A percentile compares a stretch with the other conserved stretches of the same genome.
These are phyloP conservation scores for Myanophis thanlyinensis DNA, from an alignment of 2,113 vertebrate species.

Conservation along the genomic window DNA sequence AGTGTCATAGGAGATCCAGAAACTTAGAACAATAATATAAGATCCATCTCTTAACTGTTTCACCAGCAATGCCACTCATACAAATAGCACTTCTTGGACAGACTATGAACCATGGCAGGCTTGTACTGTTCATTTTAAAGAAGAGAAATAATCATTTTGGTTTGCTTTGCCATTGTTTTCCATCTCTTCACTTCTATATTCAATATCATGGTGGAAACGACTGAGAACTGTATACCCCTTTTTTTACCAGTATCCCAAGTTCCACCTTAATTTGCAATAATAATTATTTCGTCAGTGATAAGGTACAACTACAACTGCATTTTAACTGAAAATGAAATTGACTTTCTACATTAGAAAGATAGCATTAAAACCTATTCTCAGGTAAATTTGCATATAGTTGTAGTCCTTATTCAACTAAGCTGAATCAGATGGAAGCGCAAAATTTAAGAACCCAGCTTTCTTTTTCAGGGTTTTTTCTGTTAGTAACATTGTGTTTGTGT, in stretches of 20 bases:
- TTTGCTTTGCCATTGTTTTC: neutral
- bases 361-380: neutral
- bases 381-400: neutral
- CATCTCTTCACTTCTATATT: neutral
- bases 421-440: neutral
- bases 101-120: neutral
- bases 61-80: neutral
- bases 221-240: neutral
- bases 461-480: no score
- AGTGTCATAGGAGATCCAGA: neutral
- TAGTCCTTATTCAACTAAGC: rapidly evolving
- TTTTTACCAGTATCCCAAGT: neutral
- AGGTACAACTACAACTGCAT: no score
- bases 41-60: slow-evolving; percentile 12
- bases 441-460: slow-evolving; percentile 9
- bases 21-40: neutral
- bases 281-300: neutral
- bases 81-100: neutral
- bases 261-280: neutral
- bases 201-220: neutral
- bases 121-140: neutral
- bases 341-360: neutral
- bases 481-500: neutral
- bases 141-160: neutral
- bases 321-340: neutral